Percentiles rank a stretch among this genome's conserved stretches.
Evolutionary conservation across 1,140 invertebrate species (phyloP).

Genomic region (Aleiodes sp.): DNA sequence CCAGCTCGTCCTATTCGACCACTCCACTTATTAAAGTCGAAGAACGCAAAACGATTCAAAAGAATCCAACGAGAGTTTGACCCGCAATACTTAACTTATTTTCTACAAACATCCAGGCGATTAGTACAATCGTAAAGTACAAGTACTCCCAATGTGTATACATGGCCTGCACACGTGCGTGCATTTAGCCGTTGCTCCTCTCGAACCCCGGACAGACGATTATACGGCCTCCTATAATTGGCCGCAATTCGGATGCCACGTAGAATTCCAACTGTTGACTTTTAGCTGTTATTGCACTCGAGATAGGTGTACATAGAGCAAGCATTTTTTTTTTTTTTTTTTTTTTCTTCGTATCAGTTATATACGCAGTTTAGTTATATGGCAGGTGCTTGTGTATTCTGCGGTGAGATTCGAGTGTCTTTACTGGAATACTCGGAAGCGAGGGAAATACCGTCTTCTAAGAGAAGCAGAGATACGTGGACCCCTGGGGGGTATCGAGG

Average conservation of each 20-base stretch:
- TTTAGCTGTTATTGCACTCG: slow-evolving; percentile 10
- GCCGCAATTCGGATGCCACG: slow-evolving; percentile 46
- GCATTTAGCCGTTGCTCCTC: no score
- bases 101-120: background rate
- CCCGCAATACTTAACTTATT: background rate
- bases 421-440: background rate
- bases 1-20: no score
- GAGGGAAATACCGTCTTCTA: no score
- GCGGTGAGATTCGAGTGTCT: slow-evolving; percentile 40
- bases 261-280: slow-evolving; percentile 13
- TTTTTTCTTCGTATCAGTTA: background rate
- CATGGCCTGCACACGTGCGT: slow-evolving; percentile 24
- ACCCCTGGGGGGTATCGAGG: no score
- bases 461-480: no score
- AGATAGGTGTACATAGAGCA: background rate
- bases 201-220: no score
- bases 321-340: background rate
- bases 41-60: no score
- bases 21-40: no score
- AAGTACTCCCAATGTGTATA: slow-evolving; percentile 8
- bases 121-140: slow-evolving; percentile 16
- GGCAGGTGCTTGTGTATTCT: slow-evolving; percentile 23
- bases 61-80: background rate
- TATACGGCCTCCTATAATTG: slow-evolving; percentile 48
- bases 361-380: background rate